Evolutionary conservation across 2,888 invertebrate genomes (phyloP).

Genomic region (Lymantria dispar): DNA sequence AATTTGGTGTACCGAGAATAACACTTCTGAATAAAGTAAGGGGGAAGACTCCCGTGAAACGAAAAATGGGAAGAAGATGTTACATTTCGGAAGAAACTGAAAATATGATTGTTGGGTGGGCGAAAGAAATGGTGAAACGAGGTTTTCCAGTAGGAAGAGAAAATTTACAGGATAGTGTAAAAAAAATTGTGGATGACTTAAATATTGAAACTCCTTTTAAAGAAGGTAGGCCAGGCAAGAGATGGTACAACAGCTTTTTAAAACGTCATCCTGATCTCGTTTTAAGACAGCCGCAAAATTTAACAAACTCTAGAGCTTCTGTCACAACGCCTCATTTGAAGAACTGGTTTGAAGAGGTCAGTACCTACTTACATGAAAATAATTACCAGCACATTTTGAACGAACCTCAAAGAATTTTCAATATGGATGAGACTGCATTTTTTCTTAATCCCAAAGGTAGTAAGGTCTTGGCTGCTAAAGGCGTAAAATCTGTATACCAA

Average conservation of each 20-base stretch:
- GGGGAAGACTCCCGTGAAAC: background rate
- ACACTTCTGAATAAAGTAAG: constrained; percentile 5
- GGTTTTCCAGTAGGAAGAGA: constrained; percentile 5
- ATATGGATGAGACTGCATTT: constrained; percentile 24
- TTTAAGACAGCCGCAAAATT: constrained; percentile 11
- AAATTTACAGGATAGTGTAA: constrained; percentile 8
- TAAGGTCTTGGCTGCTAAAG: constrained; percentile 14
- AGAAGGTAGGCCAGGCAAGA: background rate
- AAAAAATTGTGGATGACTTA: constrained; percentile 6
- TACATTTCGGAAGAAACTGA: constrained; percentile 8
- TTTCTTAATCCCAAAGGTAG: constrained; percentile 17
- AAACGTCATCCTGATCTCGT: constrained; percentile 4
- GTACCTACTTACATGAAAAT: background rate
- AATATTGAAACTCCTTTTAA: background rate
- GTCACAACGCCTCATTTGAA: constrained; percentile 1
- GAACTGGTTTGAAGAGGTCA: constrained; percentile 13
- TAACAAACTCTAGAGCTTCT: constrained; percentile 9
- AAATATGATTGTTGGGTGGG: background rate
- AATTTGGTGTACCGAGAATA: constrained; percentile 4
- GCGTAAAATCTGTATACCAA: constrained; percentile 15
- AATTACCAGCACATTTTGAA: constrained; percentile 4
- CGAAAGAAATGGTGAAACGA: constrained; percentile 3
- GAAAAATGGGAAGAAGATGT: background rate
- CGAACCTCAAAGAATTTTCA: constrained; percentile 14
- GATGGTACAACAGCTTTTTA: constrained; percentile 2